Conservation (phyloP, 1,140 invertebrate species). For the Panagrolaimus sp. region DNA sequence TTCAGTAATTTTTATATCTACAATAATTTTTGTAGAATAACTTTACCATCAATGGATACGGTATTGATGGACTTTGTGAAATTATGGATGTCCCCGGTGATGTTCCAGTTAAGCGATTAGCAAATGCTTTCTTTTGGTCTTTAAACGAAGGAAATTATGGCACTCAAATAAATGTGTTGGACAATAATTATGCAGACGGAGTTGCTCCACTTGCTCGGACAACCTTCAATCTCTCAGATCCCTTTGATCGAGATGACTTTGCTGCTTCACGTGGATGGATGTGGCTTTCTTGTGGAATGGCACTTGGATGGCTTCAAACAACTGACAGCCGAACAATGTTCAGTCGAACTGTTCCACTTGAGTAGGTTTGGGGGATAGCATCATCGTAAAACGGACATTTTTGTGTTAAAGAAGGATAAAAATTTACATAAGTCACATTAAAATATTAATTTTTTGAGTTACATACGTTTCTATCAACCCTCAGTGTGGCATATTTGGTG, state of each 20-base stretch:
- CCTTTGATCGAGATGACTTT: neutral
- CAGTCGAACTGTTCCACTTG: no score
- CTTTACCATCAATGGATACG: constrained; percentile 1
- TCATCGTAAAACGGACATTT: no score
- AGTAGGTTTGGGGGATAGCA: no score
- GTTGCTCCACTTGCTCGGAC: neutral
- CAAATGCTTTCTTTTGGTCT: neutral
- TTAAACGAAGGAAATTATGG: no score
- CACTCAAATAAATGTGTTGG: neutral
- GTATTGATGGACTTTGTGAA: neutral
- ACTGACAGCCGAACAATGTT: no score
- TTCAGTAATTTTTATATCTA: neutral
- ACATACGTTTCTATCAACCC: no score
- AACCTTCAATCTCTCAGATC: neutral
- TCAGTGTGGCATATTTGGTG: no score
- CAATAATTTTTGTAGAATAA: constrained; percentile 3
- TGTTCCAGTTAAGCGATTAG: neutral
- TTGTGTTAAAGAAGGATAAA: no score
- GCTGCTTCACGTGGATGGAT: constrained; percentile 33
- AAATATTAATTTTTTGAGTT: no score
- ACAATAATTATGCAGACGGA: neutral
- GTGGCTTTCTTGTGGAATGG: constrained; percentile 32
- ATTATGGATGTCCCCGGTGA: neutral
- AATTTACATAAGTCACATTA: no score
- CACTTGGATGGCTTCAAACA: constrained; percentile 37